phyloP scores from a whole-genome alignment of 2,113 vertebrate species.

The Haemorhous mexicanus region DNA sequence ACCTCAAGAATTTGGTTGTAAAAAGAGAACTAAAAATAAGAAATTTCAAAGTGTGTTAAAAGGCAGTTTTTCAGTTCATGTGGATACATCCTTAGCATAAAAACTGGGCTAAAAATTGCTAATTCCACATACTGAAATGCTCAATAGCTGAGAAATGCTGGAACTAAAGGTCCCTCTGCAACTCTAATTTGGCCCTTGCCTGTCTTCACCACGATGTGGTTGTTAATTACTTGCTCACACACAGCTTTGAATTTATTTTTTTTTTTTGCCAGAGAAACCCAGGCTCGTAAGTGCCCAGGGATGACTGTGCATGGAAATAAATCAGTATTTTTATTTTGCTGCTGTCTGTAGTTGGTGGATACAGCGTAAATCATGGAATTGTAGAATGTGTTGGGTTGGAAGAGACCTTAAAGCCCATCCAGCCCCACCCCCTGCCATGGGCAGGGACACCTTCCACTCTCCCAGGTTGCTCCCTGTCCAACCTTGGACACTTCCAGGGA shows the following conservation, averaged over 20 bases:
- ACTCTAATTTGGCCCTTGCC: slow-evolving; percentile 9
- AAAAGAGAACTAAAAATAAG: background rate
- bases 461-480: fast-evolving
- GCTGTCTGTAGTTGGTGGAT: background rate
- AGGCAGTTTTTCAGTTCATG: background rate
- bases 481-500: background rate
- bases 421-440: fast-evolving
- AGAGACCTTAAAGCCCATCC: background rate
- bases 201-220: background rate
- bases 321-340: background rate
- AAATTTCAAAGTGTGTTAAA: background rate
- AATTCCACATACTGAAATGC: background rate
- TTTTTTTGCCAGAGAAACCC: background rate
- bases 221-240: slow-evolving; percentile 24
- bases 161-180: slow-evolving; percentile 11
- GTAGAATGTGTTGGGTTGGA: background rate
- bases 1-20: background rate
- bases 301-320: background rate
- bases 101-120: background rate
- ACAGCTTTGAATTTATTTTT: background rate
- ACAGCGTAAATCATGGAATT: background rate
- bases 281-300: background rate
- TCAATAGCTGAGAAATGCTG: background rate
- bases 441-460: fast-evolving
- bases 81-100: background rate